Evolutionary conservation across 2,888 invertebrate genomes (phyloP), one percentile per base, ranked within the genome.

Genomic region (Alviniconcha strummeri): DNA sequence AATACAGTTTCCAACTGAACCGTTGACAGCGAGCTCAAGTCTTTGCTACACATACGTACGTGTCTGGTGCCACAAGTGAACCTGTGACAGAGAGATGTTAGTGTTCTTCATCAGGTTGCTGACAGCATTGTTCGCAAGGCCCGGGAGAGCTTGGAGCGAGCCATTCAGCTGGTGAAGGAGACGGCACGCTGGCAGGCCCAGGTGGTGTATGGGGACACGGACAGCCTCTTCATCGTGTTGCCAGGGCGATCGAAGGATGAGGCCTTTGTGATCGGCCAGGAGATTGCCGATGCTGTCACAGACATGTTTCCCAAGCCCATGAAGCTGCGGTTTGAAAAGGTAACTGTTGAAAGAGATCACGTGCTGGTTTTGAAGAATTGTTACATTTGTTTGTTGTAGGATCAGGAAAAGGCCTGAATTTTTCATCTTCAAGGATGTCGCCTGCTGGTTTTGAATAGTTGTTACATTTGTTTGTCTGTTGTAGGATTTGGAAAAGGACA

Each of bases 191-290:
- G 98, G 98, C 96, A 96, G 76, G 98, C 96, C 0, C 96, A 96
- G 94, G 97, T 99, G n/a, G 96, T 99, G 74, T 99, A 99, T 93
- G 99, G 99, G 0, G 99, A 99, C 93, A 99, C 99, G 0, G 91
- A 56, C 90, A 94, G 94, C 84, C 94, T 99, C 94, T 99, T 99
- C 94, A 96, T 99, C 9, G 93, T 96, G 77, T 96, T 98, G 60
- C 96, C 96, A 4, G 98, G 97, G 4, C 95, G 92, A 15, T 93
- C 90, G 79, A 94, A 93, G 86, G 93, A 93, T 67, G 96, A 97
- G 83, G 99, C 99, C 0, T 99, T 99, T 94, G 95, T 95, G 84
- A 96, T 99, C 83, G 99, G 99, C 0, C 96, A 96, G 85, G 96
- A 98, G 94, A 99, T 99, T 85, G 98, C 97, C 0, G 96, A 97